Conservation (phyloP, 2,113 vertebrate genomes). For the Larimichthys polyactis region DNA sequence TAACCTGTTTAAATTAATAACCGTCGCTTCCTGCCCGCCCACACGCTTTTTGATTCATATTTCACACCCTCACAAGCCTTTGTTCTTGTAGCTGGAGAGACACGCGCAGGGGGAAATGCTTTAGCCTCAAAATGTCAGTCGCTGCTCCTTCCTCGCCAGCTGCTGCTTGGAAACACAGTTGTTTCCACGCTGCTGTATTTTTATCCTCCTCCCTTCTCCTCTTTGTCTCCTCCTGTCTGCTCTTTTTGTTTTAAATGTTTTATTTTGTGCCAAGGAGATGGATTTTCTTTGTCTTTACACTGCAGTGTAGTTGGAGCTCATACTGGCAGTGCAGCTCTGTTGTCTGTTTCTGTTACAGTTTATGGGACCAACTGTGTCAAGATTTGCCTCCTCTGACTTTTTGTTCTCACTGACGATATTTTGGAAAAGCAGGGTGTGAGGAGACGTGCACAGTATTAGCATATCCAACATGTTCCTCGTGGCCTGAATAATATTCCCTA, state of each 20-base stretch:
- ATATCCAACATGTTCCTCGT: not conserved
- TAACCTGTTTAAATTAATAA: slow-evolving; percentile 76
- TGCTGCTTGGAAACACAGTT: slow-evolving; percentile 42
- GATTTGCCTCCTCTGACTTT: slow-evolving; percentile 10
- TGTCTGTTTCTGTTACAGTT: slow-evolving; percentile 29
- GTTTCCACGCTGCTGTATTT: slow-evolving; percentile 41
- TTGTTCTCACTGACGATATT: slow-evolving; percentile 13
- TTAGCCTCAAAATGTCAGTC: slow-evolving; percentile 71
- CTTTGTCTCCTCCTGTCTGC: slow-evolving; percentile 27
- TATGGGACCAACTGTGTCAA: slow-evolving; percentile 7
- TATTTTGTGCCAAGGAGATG: slow-evolving; percentile 49
- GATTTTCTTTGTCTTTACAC: slow-evolving; percentile 41
- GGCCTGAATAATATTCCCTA: not conserved
- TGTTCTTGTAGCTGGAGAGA: slow-evolving; percentile 52
- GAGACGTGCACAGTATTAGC: not conserved
- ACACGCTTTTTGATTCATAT: slow-evolving; percentile 48
- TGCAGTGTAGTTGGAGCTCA: not conserved
- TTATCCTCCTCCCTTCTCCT: slow-evolving; percentile 32
- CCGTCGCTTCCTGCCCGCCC: slow-evolving; percentile 28
- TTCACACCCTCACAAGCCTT: slow-evolving; percentile 65
- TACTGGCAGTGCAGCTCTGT: slow-evolving; percentile 6
- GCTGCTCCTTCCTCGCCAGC: slow-evolving; percentile 35
- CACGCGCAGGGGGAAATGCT: slow-evolving; percentile 63
- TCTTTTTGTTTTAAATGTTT: slow-evolving; percentile 51
- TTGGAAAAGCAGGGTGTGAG: slow-evolving; percentile 12